These are phyloP conservation scores for Engystomops pustulosus DNA, from an alignment of 2,113 vertebrate genomes.

Conservation along the genomic window DNA sequence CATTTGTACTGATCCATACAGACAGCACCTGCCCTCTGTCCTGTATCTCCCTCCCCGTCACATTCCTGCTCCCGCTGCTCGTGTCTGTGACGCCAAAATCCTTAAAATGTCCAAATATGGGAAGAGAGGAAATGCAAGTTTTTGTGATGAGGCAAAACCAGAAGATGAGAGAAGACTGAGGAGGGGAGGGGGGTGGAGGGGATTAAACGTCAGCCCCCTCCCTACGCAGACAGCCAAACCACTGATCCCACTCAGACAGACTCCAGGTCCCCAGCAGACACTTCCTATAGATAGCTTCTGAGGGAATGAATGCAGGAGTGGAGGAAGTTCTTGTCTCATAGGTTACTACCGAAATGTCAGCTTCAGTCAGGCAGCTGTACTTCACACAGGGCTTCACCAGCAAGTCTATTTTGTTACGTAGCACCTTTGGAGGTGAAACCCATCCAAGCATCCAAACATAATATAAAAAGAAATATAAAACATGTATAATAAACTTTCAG, in stretches of 20 bases:
- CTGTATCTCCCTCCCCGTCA: neutral
- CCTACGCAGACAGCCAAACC: constrained; percentile 18
- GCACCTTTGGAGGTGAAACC: too few relatives aligned
- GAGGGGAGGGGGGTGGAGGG: neutral
- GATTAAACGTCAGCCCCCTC: neutral
- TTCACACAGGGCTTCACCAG: neutral
- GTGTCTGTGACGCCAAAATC: constrained; percentile 20
- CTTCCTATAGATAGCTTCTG: constrained; percentile 2
- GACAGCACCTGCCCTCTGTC: constrained; percentile 14
- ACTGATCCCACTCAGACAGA: constrained; percentile 10
- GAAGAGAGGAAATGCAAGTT: constrained; percentile 50
- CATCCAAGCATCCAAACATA: too few relatives aligned
- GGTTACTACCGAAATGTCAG: neutral
- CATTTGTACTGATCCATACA: neutral
- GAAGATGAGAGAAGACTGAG: constrained; percentile 2
- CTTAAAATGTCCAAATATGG: constrained; percentile 53
- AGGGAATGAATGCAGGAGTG: too few relatives aligned
- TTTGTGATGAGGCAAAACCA: constrained; percentile 46
- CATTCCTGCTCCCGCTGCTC: constrained; percentile 25
- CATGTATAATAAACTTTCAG: too few relatives aligned
- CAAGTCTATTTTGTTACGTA: too few relatives aligned
- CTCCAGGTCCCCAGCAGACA: neutral
- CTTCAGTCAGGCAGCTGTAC: neutral
- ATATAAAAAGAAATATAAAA: too few relatives aligned
- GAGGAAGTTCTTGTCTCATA: neutral